These are phyloP conservation scores for Zeugodacus cucurbitae DNA, from an alignment of 1,140 invertebrate genomes.

Conservation along the genomic window DNA sequence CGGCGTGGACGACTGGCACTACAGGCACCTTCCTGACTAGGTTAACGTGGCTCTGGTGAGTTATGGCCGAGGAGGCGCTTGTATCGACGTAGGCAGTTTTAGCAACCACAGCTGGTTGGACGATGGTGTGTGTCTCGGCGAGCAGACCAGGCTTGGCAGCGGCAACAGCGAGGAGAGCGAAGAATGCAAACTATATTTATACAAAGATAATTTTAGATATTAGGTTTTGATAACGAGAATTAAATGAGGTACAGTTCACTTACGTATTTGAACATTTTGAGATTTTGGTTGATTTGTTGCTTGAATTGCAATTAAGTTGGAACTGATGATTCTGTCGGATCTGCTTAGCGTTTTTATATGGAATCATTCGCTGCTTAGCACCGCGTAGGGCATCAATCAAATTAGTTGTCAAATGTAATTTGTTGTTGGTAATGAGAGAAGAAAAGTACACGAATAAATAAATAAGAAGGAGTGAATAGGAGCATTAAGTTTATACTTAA, in stretches of 20 bases:
- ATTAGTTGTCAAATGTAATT: background rate
- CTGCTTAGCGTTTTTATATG: background rate
- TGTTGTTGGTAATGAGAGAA: background rate
- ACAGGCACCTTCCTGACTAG: conserved; percentile 31
- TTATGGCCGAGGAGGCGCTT: conserved; percentile 65
- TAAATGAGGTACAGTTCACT: conserved; percentile 42
- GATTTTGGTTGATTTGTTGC: background rate
- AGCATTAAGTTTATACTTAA: background rate
- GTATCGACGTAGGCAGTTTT: conserved; percentile 58
- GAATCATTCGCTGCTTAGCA: background rate
- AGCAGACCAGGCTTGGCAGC: conserved; percentile 57
- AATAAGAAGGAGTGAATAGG: background rate
- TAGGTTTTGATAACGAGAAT: background rate
- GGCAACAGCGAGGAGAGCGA: conserved; percentile 56
- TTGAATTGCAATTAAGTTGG: background rate
- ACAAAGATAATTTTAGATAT: background rate
- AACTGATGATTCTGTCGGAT: background rate
- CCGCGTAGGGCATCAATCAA: background rate
- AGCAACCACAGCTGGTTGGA: conserved; percentile 56
- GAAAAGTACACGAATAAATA: background rate
- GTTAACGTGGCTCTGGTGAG: conserved; percentile 67
- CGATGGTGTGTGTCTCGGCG: conserved; percentile 52
- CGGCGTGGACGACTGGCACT: conserved; percentile 45
- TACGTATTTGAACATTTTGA: conserved; percentile 63
- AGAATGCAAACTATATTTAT: conserved; percentile 52